A percentile compares a stretch with the other conserved stretches of the same genome.
phyloP scores from a whole-genome alignment of 2,888 invertebrate species.

The Invenusta paracnida region DNA sequence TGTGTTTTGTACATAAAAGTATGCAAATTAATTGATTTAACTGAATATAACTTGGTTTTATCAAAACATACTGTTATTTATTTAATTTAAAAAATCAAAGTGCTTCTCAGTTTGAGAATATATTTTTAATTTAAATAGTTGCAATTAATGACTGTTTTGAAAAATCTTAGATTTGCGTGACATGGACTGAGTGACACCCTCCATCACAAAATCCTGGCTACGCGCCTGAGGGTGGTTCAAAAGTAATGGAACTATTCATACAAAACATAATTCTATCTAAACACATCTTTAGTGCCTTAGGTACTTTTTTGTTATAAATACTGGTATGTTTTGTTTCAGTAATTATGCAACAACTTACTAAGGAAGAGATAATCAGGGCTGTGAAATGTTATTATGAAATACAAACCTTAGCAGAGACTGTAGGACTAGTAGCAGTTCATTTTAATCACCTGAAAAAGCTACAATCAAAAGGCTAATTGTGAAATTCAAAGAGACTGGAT shows the following conservation, averaged over 20 bases:
- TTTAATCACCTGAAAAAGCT: background rate
- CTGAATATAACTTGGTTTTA: too few relatives aligned
- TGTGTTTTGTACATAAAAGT: too few relatives aligned
- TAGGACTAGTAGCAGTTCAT: background rate
- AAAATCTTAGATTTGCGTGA: too few relatives aligned
- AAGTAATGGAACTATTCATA: background rate
- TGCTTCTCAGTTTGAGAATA: too few relatives aligned
- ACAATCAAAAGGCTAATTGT: background rate
- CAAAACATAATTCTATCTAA: background rate
- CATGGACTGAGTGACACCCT: too few relatives aligned
- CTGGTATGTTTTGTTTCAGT: background rate
- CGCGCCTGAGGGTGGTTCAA: background rate
- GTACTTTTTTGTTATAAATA: background rate
- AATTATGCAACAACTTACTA: background rate
- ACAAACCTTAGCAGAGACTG: background rate
- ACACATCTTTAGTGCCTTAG: background rate
- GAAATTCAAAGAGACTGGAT: background rate
- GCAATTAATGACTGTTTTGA: too few relatives aligned
- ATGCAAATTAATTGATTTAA: too few relatives aligned
- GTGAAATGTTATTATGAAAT: background rate
- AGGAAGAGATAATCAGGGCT: background rate
- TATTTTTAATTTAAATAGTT: too few relatives aligned
- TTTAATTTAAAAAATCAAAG: too few relatives aligned
- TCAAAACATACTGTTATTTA: too few relatives aligned
- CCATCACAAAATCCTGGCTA: too few relatives aligned